Evolutionary conservation across 2,797 vertebrate species (phyloP).

Genomic region (Phalanger gymnotis): DNA sequence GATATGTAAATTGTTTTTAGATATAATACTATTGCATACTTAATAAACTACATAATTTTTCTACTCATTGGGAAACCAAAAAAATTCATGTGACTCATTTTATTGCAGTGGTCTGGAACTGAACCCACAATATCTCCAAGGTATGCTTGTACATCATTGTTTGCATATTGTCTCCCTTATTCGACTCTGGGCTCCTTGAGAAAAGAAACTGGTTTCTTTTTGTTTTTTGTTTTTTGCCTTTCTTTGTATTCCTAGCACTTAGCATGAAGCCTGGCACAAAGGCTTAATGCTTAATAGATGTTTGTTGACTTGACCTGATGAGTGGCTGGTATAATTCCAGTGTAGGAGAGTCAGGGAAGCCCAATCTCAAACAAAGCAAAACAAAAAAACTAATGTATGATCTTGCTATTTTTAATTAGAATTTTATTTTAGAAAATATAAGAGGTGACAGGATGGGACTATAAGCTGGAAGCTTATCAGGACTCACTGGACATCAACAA

Average conservation of each 20-base stretch:
- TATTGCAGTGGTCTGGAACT: not conserved
- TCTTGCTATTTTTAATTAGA: too few species aligned
- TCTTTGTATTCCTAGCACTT: not conserved
- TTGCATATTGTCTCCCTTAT: not conserved
- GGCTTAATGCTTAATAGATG: too few species aligned
- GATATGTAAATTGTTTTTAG: not conserved
- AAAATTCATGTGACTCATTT: not conserved
- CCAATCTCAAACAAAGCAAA: too few species aligned
- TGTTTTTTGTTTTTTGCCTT: not conserved
- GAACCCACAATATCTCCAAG: not conserved
- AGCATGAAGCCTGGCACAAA: not conserved
- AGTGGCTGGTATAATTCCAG: too few species aligned
- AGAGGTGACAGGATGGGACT: too few species aligned
- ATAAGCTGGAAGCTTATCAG: too few species aligned
- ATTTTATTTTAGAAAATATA: too few species aligned
- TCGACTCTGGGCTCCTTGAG: not conserved
- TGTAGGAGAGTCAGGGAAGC: too few species aligned
- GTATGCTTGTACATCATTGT: not conserved
- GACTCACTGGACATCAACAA: too few species aligned
- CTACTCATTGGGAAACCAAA: not conserved
- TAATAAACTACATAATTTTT: not conserved
- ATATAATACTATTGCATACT: not conserved
- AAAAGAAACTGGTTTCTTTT: not conserved
- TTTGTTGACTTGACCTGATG: too few species aligned
- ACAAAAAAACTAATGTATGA: too few species aligned